These are phyloP conservation scores for Villa cingulata DNA, from an alignment of 2,888 invertebrate species.

Conservation along the genomic window DNA sequence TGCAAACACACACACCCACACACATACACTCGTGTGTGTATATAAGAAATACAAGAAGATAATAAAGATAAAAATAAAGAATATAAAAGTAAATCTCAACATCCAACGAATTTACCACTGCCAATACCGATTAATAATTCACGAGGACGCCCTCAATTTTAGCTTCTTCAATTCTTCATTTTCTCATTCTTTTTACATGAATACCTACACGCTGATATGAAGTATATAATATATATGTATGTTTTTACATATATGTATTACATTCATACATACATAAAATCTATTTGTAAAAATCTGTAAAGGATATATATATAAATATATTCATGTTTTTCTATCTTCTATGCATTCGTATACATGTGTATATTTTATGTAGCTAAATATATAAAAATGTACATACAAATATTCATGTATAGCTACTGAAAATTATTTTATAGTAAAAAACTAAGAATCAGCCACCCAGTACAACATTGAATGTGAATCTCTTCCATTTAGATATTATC, in stretches of 20 bases:
- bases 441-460: not conserved
- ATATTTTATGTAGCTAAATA: not conserved
- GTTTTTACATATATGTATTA: too few species aligned
- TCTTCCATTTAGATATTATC: not conserved
- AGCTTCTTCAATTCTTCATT: slow-evolving; percentile 1
- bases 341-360: too few species aligned
- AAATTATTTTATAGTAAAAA: too few species aligned
- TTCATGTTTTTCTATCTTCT: too few species aligned
- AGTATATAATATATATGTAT: too few species aligned
- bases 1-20: too few species aligned
- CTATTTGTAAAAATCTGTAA: too few species aligned
- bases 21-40: not conserved
- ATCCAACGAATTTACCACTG: slow-evolving; percentile 6
- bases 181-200: not conserved
- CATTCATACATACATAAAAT: too few species aligned
- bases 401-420: too few species aligned
- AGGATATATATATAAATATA: not conserved
- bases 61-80: not conserved
- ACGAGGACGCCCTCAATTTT: slow-evolving; percentile 8
- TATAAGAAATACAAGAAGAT: not conserved
- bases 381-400: not conserved
- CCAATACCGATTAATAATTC: slow-evolving; percentile 10
- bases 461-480: not conserved
- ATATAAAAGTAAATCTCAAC: slow-evolving; percentile 5
- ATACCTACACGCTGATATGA: too few species aligned